These are phyloP conservation scores for Corythoichthys haematopterus DNA, from an alignment of 2,113 vertebrate genomes.

Conservation along the genomic window DNA sequence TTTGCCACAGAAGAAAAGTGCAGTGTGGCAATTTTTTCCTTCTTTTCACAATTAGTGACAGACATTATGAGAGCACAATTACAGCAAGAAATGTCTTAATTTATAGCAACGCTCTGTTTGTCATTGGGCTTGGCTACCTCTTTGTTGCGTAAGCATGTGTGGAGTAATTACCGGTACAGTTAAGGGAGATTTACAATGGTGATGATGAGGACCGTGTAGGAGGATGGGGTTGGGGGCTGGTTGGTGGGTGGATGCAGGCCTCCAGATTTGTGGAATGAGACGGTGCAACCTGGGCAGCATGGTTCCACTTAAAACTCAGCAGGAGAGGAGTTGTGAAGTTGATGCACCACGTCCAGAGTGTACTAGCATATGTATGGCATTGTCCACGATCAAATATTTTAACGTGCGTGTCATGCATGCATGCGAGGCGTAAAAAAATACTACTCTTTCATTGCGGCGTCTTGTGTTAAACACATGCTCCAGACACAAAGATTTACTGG, in stretches of 20 bases:
- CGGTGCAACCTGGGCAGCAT: slow-evolving; percentile 23
- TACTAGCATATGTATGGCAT: slow-evolving; percentile 19
- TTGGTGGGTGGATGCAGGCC: slow-evolving; percentile 14
- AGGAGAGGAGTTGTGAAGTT: slow-evolving; percentile 54
- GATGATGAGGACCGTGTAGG: slow-evolving; percentile 45
- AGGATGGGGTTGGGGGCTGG: slow-evolving; percentile 21
- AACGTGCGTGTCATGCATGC: slow-evolving; percentile 38
- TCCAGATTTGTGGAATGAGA: slow-evolving; percentile 61
- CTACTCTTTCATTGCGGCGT: slow-evolving; percentile 26
- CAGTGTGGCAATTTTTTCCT: slow-evolving; percentile 52
- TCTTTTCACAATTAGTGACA: slow-evolving; percentile 64
- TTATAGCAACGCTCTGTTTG: slow-evolving; percentile 73
- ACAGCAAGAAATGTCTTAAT: slow-evolving; percentile 68
- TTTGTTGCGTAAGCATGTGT: slow-evolving; percentile 67
- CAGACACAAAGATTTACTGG: slow-evolving; percentile 46
- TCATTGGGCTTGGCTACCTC: slow-evolving; percentile 75
- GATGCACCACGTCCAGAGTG: slow-evolving; percentile 30
- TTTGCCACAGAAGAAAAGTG: slow-evolving; percentile 48
- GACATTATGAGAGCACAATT: slow-evolving; percentile 72
- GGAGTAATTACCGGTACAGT: slow-evolving; percentile 66
- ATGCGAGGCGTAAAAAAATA: slow-evolving; percentile 37
- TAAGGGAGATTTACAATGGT: slow-evolving; percentile 61
- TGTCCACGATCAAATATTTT: slow-evolving; percentile 41
- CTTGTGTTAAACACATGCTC: slow-evolving; percentile 55
- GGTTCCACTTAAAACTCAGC: slow-evolving; percentile 62